Base-by-base conservation (phyloP, 2,888 invertebrate genomes). In the Ischnus inquisitorius region DNA sequence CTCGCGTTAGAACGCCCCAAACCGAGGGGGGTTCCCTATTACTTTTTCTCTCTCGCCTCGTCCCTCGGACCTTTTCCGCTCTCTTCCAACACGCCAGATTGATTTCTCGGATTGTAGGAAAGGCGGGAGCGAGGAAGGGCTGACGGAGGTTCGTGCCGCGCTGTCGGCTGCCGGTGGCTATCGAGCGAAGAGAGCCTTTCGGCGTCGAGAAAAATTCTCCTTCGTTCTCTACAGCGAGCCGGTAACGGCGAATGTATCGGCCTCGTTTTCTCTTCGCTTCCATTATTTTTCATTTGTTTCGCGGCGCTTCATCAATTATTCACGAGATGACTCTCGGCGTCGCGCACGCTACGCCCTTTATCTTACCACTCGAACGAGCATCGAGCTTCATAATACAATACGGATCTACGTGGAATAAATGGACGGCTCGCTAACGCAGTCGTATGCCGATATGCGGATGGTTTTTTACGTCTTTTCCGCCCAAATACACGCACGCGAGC, bases 251-350 rank as follows among this genome's bases (percentile, higher is more conserved):
- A 90, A 89, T 87, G 89, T 90, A 90, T 90, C 88, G 87, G 57
- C 79, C 81, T 83, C 85, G 87, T 86, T 89, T 90, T 85, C 88
- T 82, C 88, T 89, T 86, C 88, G 88, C 86, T 89, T 90, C 90
- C 88, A 91, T 91, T 91, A 91, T 90, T 91, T 91, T 91, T 90
- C 91, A 90, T 90, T 91, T 89, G 89, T 89, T 90, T 89, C 88
- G 78, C 83, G 75, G 83, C 82, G 84, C 85, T 68, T 79, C 77
- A 60, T 86, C 77, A 89, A 90, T 90, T 88, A 90, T 89, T 89
- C 89, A 90, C 88, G 82, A 81, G 64, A 78, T 64, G 72, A 57
- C 75, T 79, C 77, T 79, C 81, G 51, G 79, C 81, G 75, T 81
- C 76, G 62, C 79, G 43, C 46, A 14, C 79, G 60, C 57, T 34